These are phyloP conservation scores for Lasioglossum malachurum DNA, from an alignment of 2,888 invertebrate species.

Conservation along the genomic window DNA sequence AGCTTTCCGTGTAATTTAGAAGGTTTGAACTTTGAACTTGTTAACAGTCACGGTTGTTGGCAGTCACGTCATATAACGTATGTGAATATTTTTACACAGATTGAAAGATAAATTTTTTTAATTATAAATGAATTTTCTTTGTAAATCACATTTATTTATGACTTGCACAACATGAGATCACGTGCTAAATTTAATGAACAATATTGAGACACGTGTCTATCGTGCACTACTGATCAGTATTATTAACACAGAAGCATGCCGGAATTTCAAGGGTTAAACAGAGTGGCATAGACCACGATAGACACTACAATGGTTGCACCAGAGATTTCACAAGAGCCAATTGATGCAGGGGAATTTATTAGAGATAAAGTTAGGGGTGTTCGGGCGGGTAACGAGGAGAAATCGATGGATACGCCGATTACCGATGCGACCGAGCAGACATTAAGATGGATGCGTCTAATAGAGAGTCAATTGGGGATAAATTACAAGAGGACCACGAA, in stretches of 20 bases:
- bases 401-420: conserved; percentile 30
- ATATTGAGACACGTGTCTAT: neutral
- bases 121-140: no score
- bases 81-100: neutral
- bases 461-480: conserved; percentile 53
- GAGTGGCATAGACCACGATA: neutral
- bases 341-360: neutral
- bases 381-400: neutral
- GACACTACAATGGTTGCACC: neutral
- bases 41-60: neutral
- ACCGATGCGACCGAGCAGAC: conserved; percentile 45
- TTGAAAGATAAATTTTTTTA: no score
- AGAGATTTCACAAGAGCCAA: neutral
- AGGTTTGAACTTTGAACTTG: neutral
- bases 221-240: neutral
- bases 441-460: conserved; percentile 58
- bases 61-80: neutral
- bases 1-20: neutral
- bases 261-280: neutral
- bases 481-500: conserved; percentile 41
- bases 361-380: neutral
- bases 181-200: neutral
- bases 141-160: neutral
- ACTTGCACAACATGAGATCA: neutral
- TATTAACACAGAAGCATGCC: neutral